Percentiles rank a stretch among this genome's conserved stretches.
These are phyloP conservation scores for Calephelis perditalis DNA, from an alignment of 2,888 invertebrate species.

Conservation along the genomic window DNA sequence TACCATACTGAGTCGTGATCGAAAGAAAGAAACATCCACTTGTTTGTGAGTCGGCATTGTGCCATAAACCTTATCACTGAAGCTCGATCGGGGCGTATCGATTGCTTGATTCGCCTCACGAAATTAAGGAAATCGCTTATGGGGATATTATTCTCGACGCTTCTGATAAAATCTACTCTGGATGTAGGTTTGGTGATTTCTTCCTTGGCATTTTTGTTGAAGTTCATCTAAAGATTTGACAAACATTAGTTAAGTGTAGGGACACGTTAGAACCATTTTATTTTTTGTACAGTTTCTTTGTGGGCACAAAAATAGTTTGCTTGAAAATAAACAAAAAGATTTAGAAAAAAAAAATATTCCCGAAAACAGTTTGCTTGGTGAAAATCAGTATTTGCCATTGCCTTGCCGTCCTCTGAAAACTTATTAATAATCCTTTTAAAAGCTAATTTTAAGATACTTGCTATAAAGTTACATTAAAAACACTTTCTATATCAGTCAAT, in stretches of 20 bases:
- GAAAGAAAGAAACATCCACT: constrained; percentile 57
- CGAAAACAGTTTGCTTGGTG: no score
- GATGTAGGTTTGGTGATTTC: constrained; percentile 44
- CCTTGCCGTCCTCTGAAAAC: no score
- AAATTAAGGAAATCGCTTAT: constrained; percentile 78
- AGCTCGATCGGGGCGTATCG: constrained; percentile 74
- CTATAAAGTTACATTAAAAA: no score
- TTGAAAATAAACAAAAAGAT: no score
- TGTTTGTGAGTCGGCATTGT: constrained; percentile 59
- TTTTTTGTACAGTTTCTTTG: no score
- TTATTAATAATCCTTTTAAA: no score
- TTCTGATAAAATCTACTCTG: constrained; percentile 43
- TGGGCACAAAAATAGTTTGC: no score
- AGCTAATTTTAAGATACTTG: no score
- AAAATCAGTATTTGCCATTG: no score
- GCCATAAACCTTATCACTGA: constrained; percentile 71
- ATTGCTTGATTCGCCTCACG: constrained; percentile 72
- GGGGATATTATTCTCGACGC: constrained; percentile 68
- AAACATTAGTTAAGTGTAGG: constrained; percentile 14
- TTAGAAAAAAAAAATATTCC: no score
- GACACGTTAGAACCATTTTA: neutral
- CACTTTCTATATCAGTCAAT: no score
- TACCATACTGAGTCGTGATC: constrained; percentile 61
- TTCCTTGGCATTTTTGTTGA: constrained; percentile 27
- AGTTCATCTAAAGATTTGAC: constrained; percentile 24